Percentiles rank a stretch among this genome's conserved stretches.
phyloP scores from a whole-genome alignment of 2,797 vertebrate species.

The Peromyscus nudipes region DNA sequence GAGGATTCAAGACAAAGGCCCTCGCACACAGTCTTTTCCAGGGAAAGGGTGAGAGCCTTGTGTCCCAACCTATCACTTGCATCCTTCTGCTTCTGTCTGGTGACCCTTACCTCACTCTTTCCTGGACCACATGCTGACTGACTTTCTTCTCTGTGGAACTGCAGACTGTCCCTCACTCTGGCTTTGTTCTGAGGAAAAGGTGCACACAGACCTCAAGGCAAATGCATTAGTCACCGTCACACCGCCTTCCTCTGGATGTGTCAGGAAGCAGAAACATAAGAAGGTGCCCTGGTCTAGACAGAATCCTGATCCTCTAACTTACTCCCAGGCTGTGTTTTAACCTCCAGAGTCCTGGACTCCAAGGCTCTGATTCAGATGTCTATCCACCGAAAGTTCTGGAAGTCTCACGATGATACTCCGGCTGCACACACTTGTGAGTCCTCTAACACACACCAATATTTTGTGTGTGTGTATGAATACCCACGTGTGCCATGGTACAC shows the following conservation, averaged over 20 bases:
- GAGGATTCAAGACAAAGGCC: background rate
- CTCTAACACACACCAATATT: background rate
- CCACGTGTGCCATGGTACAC: background rate
- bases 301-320: background rate
- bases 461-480: background rate
- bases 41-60: fast-evolving
- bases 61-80: background rate
- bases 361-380: background rate
- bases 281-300: background rate
- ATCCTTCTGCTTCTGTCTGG: background rate
- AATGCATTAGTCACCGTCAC: background rate
- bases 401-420: background rate
- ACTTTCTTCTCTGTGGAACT: background rate
- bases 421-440: background rate
- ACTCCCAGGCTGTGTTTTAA: background rate
- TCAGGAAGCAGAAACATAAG: background rate
- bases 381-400: background rate
- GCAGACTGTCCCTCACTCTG: background rate
- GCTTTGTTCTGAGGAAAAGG: background rate
- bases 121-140: background rate
- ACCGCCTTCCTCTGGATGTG: background rate
- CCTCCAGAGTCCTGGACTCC: background rate
- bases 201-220: background rate
- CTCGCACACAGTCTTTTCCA: background rate
- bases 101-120: background rate